Evolutionary conservation across 2,888 invertebrate genomes (phyloP), one percentile per base, ranked within the genome.

Genomic region (Corbicula japonica): DNA sequence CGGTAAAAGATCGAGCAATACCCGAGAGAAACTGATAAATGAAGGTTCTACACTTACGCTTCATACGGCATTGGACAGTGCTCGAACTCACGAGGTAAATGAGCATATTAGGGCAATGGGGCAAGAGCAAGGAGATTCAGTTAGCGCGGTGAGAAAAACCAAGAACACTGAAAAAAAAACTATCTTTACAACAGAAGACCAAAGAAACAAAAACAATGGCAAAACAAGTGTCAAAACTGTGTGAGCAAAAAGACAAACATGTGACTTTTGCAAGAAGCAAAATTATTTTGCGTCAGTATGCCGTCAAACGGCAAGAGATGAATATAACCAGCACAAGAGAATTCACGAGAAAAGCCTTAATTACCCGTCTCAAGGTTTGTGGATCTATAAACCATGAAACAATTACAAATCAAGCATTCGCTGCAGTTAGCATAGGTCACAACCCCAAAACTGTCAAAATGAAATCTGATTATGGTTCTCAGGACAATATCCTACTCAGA

Each of bases 21-120:
- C 38, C 8, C 32, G 70, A 21, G 35, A 54, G 30, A 70, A 70
- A 23, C 50, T 70, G 6, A 70, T 70, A 5, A 48, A n/a, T 26
- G 61, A 70, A 35, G 60, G 70, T 2, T 50, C 62, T 21, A 44
- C 41, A 6, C 52, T 71, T 1, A 54, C 71, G 8, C 10, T 41
- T 12, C 10, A 41, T 15, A 15, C 41, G 10, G 41, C 12, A 41
- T 41, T n/a, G n/a, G 60, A 58, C 34, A 48, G 58, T 35, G 58
- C n/a, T n/a, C 60, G 50, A n/a, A 69, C 58, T 0, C 35, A 60
- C 21, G 60, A 62, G 23, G 18, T 32, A 32, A 54, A 54, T 18
- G 52, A 61, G 23, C 60, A 60, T 48, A 48, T 35, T 15, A 32
- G 48, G 32, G 58, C 69, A 8, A 69, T 69, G 1, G 61, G n/a